Percentiles rank a stretch among this genome's conserved stretches.
Conservation (phyloP, 2,113 vertebrate species). For the Gymnobelideus leadbeateri region DNA sequence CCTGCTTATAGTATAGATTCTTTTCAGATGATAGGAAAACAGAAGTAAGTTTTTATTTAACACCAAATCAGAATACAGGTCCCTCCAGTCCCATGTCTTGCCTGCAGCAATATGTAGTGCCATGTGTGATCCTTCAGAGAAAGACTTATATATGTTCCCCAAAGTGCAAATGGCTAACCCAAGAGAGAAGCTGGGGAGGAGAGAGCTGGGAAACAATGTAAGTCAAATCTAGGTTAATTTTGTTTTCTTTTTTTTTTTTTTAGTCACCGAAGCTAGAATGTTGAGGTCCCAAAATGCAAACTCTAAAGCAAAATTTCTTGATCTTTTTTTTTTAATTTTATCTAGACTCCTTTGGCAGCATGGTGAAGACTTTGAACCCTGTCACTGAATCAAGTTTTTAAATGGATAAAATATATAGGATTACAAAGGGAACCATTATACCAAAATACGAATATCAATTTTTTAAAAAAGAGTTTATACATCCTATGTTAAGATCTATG, state of each 20-base stretch:
- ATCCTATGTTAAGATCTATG: neutral
- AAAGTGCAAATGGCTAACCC: accelerated
- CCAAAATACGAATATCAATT: neutral
- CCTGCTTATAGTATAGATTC: accelerated
- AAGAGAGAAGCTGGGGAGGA: accelerated
- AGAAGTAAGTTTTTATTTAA: too few species aligned
- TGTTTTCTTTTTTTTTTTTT: neutral
- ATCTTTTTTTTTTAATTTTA: neutral
- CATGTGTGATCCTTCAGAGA: neutral
- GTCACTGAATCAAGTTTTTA: neutral
- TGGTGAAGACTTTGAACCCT: neutral
- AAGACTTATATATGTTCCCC: accelerated
- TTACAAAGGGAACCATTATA: neutral
- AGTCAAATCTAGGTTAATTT: neutral
- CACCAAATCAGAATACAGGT: neutral
- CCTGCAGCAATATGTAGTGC: neutral
- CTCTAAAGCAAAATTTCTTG: neutral
- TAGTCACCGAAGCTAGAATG: neutral
- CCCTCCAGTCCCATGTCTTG: neutral
- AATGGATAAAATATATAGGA: neutral
- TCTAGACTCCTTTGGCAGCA: neutral
- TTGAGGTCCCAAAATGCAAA: neutral
- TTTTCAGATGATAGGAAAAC: neutral
- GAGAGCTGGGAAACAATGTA: too few species aligned
- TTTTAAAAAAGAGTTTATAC: neutral